A percentile compares a stretch with the other conserved stretches of the same genome.
phyloP scores from a whole-genome alignment of 2,797 vertebrate species.

The Mareca strepera region DNA sequence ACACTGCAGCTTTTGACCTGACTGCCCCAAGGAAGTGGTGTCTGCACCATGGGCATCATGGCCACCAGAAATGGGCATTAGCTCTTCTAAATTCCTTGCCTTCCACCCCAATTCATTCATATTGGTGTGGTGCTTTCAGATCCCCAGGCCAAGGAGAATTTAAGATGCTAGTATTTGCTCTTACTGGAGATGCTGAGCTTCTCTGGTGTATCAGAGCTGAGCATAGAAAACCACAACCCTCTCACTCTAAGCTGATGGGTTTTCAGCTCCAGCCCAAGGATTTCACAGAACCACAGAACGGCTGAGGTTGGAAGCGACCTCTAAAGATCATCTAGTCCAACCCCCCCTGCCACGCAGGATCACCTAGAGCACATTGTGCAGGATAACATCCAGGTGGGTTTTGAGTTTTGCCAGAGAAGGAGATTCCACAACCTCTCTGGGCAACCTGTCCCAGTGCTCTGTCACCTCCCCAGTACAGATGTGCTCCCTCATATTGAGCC shows the following conservation, averaged over 20 bases:
- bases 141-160: background rate
- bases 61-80: background rate
- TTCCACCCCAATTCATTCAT: background rate
- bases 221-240: background rate
- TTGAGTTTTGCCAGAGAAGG: too few relatives aligned
- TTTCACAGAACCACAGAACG: background rate
- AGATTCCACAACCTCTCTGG: too few relatives aligned
- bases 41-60: background rate
- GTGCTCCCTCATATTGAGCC: too few relatives aligned
- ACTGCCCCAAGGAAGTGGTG: background rate
- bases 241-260: background rate
- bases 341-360: too few relatives aligned
- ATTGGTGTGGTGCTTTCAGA: background rate
- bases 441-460: too few relatives aligned
- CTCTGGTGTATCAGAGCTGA: background rate
- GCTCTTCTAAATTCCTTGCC: background rate
- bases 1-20: background rate
- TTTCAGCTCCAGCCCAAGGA: background rate
- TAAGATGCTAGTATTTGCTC: background rate
- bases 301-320: too few relatives aligned
- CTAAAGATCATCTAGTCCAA: too few relatives aligned
- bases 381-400: too few relatives aligned
- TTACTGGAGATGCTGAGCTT: background rate
- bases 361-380: too few relatives aligned
- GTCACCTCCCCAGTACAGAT: too few relatives aligned